Evolutionary conservation across 2,888 invertebrate species (phyloP), one percentile per base, ranked within the genome.

Genomic region (Pogonocherus hispidulus): DNA sequence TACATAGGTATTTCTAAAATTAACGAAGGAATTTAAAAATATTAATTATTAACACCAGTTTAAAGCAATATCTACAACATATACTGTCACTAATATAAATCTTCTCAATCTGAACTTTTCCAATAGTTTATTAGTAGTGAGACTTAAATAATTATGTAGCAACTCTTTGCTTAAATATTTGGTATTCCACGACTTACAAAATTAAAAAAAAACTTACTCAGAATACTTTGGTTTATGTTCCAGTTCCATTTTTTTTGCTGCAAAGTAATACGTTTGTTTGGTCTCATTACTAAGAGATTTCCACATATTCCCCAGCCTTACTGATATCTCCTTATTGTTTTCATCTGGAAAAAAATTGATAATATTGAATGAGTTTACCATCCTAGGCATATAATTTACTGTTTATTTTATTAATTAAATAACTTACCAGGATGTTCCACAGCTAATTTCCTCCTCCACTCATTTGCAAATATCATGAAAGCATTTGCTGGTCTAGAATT

Each of bases 391-490:
- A n/a, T n/a, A n/a, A n/a, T n/a, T n/a, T n/a, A n/a, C 5, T 22
- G 9, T 18, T 18, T 44, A 18, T 41, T 35, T 44, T 23, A 16
- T n/a, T n/a, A n/a, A n/a, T 11, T 18, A 32, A 16, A 47, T n/a
- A 19, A 18, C 56, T 56, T 70, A 84, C 85, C 77, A 64, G 86
- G 86, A 80, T 86, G 79, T 78, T 87, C 83, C 3, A 79, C 74
- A 3, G 86, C 85, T 51, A 88, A 74, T 76, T 85, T 86, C 63
- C 84, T 82, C 37, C 88, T 82, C 86, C 86, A 87, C 73, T 87
- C 86, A 72, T 86, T 86, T 1, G 87, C 86, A 78, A 88, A 88
- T 59, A 88, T 84, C 87, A 88, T 88, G 76, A 88, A 88, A 2
- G 88, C 87, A 78, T 87, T 88, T 1, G 86, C 86, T 5, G 87